phyloP scores from a whole-genome alignment of 2,888 invertebrate species.

The Helobdella robusta region DNA sequence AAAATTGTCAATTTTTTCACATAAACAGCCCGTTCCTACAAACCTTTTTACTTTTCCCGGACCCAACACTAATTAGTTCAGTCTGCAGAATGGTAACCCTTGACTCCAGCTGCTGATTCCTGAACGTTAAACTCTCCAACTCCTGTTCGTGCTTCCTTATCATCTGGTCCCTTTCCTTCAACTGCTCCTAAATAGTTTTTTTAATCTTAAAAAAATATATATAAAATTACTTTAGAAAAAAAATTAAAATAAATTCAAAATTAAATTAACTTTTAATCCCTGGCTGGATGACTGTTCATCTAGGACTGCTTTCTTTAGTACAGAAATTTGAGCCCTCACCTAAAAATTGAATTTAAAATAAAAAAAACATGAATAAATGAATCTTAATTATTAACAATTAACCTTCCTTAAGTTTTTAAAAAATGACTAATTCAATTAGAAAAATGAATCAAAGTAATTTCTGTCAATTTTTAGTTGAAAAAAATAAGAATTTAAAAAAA shows the following conservation, averaged over 20 bases:
- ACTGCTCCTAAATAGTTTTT: constrained; percentile 55
- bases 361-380: constrained; percentile 2
- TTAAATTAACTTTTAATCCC: constrained; percentile 57
- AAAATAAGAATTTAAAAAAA: too few relatives aligned
- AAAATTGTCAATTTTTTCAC: too few relatives aligned
- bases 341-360: constrained; percentile 44
- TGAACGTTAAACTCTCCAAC: constrained; percentile 79
- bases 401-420: too few relatives aligned
- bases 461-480: too few relatives aligned
- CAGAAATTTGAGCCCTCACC: constrained; percentile 81
- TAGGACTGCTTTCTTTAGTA: constrained; percentile 80
- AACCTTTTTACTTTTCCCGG: too few relatives aligned
- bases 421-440: too few relatives aligned
- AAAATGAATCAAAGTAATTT: too few relatives aligned
- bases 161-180: constrained; percentile 74
- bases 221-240: not conserved
- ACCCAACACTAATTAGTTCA: too few relatives aligned
- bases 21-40: too few relatives aligned
- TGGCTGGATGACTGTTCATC: constrained; percentile 76
- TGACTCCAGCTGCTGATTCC: constrained; percentile 84
- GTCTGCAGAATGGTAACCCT: constrained; percentile 83
- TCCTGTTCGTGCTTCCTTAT: constrained; percentile 77
- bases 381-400: too few relatives aligned
- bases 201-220: not conserved
- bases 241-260: not conserved